Conservation (phyloP, 2,888 invertebrate species). For the Heliconius erato region DNA sequence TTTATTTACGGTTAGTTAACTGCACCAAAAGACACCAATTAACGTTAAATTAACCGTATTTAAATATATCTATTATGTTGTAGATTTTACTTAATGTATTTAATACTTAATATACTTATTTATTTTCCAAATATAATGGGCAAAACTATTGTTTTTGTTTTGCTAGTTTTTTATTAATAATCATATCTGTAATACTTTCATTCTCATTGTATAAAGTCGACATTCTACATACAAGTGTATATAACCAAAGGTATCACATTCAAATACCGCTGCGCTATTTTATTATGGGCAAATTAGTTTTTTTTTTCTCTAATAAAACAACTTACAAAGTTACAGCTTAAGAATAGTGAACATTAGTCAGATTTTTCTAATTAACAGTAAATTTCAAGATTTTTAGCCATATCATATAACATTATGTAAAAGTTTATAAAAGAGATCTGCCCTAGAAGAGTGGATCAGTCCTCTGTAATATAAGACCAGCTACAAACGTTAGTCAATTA, state of each 20-base stretch:
- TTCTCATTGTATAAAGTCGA: not conserved
- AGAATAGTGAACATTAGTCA: not conserved
- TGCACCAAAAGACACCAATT: not conserved
- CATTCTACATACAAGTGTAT: not conserved
- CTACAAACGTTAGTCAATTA: constrained; percentile 70
- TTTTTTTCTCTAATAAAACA: not conserved
- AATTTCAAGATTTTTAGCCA: not conserved
- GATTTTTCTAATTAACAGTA: not conserved
- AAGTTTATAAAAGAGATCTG: not conserved
- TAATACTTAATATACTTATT: too few relatives aligned
- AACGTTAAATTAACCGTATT: not conserved
- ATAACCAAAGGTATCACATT: not conserved
- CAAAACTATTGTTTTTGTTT: not conserved
- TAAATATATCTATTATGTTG: not conserved
- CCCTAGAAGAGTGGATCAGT: not conserved
- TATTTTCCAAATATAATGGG: not conserved
- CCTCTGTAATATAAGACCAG: constrained; percentile 52
- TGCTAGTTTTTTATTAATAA: not conserved
- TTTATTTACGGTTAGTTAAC: not conserved
- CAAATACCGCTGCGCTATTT: not conserved
- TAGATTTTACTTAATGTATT: not conserved
- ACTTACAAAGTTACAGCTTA: not conserved
- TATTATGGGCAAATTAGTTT: not conserved
- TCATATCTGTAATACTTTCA: not conserved
- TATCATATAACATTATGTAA: not conserved